Base-by-base conservation (phyloP, 2,113 vertebrate species). In the Grallaria varia region DNA sequence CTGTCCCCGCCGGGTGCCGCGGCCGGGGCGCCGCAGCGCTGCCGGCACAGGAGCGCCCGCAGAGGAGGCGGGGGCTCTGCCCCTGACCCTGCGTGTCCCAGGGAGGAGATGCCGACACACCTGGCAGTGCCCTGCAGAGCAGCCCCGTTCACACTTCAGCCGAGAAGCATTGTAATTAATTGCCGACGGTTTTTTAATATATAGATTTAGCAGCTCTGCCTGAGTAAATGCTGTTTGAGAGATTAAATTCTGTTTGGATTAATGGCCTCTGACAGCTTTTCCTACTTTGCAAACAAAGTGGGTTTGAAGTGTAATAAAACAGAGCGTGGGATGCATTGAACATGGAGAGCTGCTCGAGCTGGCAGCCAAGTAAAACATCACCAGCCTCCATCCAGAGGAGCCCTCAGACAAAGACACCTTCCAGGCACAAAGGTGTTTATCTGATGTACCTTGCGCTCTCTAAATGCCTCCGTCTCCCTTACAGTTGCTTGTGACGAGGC, bases 261-360 rank as follows among this genome's bases (percentile, higher is more conserved):
- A 97, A 97, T 96, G 96, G 93, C 93, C 96, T 96, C 96, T 97
- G 96, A 95, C 96, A 97, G 96, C 90, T 96, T 97, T 95, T 93
- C 90, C 90, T 96, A 76, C 96, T 97, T 96, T 95, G 96, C 95
- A 97, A 96, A 96, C 95, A 95, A 96, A 97, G 93, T 94, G 93
- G 90, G 93, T 94, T 96, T 97, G 96, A 95, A 97, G 94, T 94
- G 88, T 92, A 97, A 96, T 96, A 96, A 96, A 96, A 47, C 37
- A 78, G 93, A 81, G 88, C 5, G 49, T 93, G 92, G 95, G 96
- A 94, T 78, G 92, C 95, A 94, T 68, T 47, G 92, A 95, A n/a
- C 92, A 81, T 23, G 40, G 86, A 95, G 93, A 95, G 76, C 86
- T 95, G 80, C 28, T 89, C 60, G 47, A 87, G 79, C 83, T 74